Evolutionary conservation across 2,113 vertebrate species (phyloP), one percentile per base, ranked within the genome.

Genomic region (Cairina moschata): DNA sequence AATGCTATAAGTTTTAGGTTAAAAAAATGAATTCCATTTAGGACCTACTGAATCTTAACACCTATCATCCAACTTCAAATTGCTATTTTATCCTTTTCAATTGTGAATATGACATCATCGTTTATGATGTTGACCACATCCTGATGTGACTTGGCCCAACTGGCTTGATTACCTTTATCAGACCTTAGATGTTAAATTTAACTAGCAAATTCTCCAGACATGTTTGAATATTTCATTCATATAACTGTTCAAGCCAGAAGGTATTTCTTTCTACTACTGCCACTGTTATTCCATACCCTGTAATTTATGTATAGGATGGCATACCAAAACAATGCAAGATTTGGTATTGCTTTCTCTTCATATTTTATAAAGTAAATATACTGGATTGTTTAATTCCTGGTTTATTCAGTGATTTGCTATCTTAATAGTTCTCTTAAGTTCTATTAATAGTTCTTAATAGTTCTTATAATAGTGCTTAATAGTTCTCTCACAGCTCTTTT

Each of bases 391-490:
- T 62, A 80, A 26, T 60, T 79, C 58, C 58, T 80, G 5, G 29
- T 81, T 84, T 83, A 88, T 46, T 66, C 63, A 88, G 80, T 76
- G 13, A 93, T 83, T 94, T 76, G 18, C 32, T 89, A 40, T 83
- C 23, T 84, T 75, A 38, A 48, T 48, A 48, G 46, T 48, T 48
- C 46, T 48, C 20, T 48, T 21, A 48, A 48, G 20, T 48, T 48
- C 46, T 48, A 46, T 46, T 46, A 46, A 46, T 36, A 36, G 36
- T 36, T 36, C 36, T 46, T 46, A 46, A 46, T 36, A 36, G 36
- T 36, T 36, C 36, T 36, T 36, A 36, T 36, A 36, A 36, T 36
- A 36, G 36, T 36, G 32, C 15, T 80, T 86, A 81, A 80, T 50
- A 81, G 6, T 6, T 88, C 26, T 80, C 4, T 88, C 84, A 80